Evolutionary conservation across 1,140 invertebrate species (phyloP), one percentile per base, ranked within the genome.

Genomic region (Lanistes nyassanus): DNA sequence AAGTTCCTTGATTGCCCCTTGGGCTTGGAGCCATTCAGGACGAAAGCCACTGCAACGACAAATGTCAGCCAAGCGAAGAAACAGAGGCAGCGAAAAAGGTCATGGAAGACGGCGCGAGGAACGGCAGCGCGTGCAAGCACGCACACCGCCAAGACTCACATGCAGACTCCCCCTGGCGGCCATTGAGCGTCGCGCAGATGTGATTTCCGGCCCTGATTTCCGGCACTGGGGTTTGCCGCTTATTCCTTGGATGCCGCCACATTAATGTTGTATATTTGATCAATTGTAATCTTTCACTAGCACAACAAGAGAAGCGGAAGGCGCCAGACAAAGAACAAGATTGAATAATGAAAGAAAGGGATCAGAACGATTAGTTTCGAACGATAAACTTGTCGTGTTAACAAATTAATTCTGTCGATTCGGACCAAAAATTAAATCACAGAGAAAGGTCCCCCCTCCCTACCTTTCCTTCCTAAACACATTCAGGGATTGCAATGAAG

Each of bases 81-180:
- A 31, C 16, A 29, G 60, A 62, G 11, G 36, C n/a, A 42, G 16
- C 13, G 37, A 64, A 29, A 62, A 72, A 60, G 55, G 70, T 60
- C 70, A 42, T 23, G 7, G 34, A 37, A 42, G 19, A 62, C 37
- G 55, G 37, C 56, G 60, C 53, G 55, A 72, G 70, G 56, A 31
- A 56, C 36, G 70, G 42, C 70, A 62, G 37, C 55, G 55, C 70
- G 70, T 72, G 70, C 70, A 60, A 42, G 53, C 70, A 72, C 70
- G 37, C 55, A 60, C 31, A 34, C 16, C 23, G 55, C 70, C 31
- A 53, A 69, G 19, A 51, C 68, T 70, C 51, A 56, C 13, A 19
- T 31, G 51, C 9, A 19, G 29, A 23, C 56, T 23, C 29, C 51
- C 51, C 39, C 34, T n/a, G 42, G 39, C 34, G 21, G 21, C 39